phyloP scores from a whole-genome alignment of 1,140 invertebrate species.

The Bactericera cockerelli region DNA sequence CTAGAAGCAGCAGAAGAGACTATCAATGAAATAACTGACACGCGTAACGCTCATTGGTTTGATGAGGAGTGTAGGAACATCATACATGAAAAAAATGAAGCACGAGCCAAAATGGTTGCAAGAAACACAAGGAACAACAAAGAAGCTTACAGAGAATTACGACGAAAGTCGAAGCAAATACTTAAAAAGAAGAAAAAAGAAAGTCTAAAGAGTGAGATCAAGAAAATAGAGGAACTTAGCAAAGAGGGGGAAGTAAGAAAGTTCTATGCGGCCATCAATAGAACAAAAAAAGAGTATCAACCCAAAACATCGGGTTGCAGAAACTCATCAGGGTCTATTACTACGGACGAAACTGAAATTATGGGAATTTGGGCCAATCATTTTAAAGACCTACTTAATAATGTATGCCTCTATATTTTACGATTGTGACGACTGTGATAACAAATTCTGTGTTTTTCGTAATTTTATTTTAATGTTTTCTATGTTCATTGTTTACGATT shows the following conservation, averaged over 20 bases:
- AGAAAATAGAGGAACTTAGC: neutral
- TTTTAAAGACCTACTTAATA: too few relatives aligned
- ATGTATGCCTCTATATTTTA: too few relatives aligned
- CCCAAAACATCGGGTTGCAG: too few relatives aligned
- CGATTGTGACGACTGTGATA: too few relatives aligned
- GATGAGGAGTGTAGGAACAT: neutral
- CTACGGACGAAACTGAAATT: too few relatives aligned
- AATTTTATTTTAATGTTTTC: too few relatives aligned
- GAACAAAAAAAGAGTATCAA: neutral
- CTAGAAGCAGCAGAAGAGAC: neutral
- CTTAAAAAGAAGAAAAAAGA: neutral
- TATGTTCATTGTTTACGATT: too few relatives aligned
- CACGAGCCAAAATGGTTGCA: neutral
- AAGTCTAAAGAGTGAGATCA: neutral
- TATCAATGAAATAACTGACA: neutral
- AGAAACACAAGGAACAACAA: neutral
- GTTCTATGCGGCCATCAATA: neutral
- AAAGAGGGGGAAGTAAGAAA: neutral
- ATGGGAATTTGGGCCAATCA: too few relatives aligned
- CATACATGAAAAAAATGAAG: neutral
- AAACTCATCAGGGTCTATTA: too few relatives aligned
- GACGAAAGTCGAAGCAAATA: neutral
- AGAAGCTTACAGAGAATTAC: neutral
- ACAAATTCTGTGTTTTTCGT: too few relatives aligned
- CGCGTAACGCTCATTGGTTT: neutral